Evolutionary conservation across 2,797 vertebrate species (phyloP).

Genomic region (Melopsittacus undulatus): DNA sequence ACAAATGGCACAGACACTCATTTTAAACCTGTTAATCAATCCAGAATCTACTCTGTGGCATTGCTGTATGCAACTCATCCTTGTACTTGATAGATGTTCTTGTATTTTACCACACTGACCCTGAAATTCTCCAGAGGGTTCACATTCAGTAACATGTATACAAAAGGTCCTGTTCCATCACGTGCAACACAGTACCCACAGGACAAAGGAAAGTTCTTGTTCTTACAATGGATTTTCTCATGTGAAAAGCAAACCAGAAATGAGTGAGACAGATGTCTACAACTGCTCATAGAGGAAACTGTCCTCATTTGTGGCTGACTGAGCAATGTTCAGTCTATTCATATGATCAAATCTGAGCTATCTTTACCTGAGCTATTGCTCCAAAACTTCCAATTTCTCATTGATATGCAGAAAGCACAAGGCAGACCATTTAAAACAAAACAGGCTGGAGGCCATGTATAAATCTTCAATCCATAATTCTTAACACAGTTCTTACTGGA

Average conservation of each 20-base stretch:
- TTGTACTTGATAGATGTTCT: neutral
- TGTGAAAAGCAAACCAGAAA: neutral
- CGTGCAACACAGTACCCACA: rapidly evolving
- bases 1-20: neutral
- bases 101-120: neutral
- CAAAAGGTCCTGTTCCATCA: neutral
- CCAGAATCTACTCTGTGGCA: neutral
- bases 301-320: neutral
- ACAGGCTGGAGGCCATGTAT: neutral
- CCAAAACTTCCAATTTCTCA: neutral
- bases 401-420: slow-evolving; percentile 1
- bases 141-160: neutral
- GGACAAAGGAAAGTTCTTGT: neutral
- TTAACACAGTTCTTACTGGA: slow-evolving; percentile 34
- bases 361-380: neutral
- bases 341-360: neutral
- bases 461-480: slow-evolving; percentile 38
- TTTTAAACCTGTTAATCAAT: neutral
- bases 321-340: neutral
- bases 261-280: neutral
- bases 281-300: neutral
- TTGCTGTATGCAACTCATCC: neutral
- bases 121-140: neutral
- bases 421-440: slow-evolving; percentile 18
- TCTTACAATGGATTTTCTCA: neutral